Conservation (phyloP, 2,888 invertebrate genomes). For the Fissipunctia ypsillon region DNA sequence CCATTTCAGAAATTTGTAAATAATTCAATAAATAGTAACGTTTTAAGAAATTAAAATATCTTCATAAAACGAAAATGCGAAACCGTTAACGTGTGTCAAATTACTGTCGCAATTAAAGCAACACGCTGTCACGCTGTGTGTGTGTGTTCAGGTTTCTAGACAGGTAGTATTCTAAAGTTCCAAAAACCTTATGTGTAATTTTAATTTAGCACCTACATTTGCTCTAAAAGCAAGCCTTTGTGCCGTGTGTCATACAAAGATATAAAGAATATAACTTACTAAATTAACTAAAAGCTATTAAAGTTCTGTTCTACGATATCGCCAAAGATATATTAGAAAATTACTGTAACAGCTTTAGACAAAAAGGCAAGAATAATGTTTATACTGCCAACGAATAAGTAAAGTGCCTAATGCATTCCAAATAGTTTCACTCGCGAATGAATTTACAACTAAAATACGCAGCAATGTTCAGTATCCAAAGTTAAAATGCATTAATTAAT, state of each 20-base stretch:
- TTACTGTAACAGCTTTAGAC: background rate
- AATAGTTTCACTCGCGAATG: background rate
- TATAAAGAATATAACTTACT: background rate
- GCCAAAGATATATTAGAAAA: too few species aligned
- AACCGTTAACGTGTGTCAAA: too few species aligned
- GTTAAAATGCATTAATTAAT: background rate
- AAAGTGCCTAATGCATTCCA: background rate
- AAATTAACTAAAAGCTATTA: background rate
- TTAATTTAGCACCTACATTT: conserved; percentile 14
- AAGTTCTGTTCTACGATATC: background rate
- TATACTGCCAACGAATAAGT: background rate
- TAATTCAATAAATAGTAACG: too few species aligned
- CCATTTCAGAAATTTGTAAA: too few species aligned
- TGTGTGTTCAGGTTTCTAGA: conserved; percentile 3
- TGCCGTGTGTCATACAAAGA: background rate
- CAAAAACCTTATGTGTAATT: conserved; percentile 17
- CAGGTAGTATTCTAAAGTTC: background rate
- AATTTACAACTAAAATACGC: background rate
- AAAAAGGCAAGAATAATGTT: background rate
- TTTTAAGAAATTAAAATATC: too few species aligned
- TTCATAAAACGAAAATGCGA: too few species aligned
- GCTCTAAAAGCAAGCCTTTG: conserved; percentile 12
- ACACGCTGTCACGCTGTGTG: too few species aligned
- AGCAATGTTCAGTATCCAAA: background rate
- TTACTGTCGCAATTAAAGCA: too few species aligned